Percentiles rank a stretch among this genome's conserved stretches.
phyloP scores from a whole-genome alignment of 2,113 vertebrate genomes.

The Lampris megalopsis region DNA sequence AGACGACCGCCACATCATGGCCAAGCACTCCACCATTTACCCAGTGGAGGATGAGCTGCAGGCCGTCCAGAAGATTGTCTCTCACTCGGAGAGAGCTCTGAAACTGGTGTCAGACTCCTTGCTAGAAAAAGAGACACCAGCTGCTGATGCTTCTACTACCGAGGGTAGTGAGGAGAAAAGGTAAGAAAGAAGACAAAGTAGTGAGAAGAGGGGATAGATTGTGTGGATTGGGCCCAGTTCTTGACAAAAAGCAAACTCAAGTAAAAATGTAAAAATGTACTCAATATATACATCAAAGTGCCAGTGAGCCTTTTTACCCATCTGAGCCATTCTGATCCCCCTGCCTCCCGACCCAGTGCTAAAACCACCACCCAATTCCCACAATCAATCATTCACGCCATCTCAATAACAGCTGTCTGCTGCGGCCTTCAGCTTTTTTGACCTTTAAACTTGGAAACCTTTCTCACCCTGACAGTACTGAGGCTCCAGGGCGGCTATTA shows the following conservation, averaged over 20 bases:
- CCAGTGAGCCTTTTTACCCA: too few species aligned
- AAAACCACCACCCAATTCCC: too few species aligned
- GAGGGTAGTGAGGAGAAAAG: conserved; percentile 60
- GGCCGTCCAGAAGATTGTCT: conserved; percentile 85
- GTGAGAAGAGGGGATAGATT: neutral
- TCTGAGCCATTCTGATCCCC: too few species aligned
- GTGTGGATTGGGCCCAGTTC: neutral
- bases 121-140: conserved; percentile 71
- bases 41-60: conserved; percentile 86
- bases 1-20: conserved; percentile 86
- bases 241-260: neutral
- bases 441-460: neutral
- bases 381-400: too few species aligned
- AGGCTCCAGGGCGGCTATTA: conserved; percentile 72
- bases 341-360: too few species aligned
- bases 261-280: neutral
- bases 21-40: conserved; percentile 86
- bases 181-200: conserved; percentile 57
- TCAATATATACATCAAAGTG: too few species aligned
- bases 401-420: too few species aligned
- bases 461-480: conserved; percentile 53
- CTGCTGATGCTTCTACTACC: neutral
- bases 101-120: conserved; percentile 86
- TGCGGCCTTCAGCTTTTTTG: too few species aligned
- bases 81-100: conserved; percentile 84